Evolutionary conservation across 2,113 vertebrate genomes (phyloP).

Genomic region (Varanus salvator): DNA sequence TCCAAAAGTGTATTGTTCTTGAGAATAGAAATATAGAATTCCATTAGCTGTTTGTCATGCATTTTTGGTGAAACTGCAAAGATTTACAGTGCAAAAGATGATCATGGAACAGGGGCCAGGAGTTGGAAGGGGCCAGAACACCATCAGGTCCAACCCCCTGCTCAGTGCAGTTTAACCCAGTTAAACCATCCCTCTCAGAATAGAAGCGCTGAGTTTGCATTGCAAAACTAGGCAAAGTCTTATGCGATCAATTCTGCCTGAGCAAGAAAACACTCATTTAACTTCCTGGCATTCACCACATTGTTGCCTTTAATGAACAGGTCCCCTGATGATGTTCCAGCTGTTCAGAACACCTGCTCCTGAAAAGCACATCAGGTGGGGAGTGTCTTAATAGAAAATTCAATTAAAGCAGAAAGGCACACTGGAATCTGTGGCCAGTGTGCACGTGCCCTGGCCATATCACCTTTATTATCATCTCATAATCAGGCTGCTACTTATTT

Average conservation of each 20-base stretch:
- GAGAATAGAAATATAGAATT: background rate
- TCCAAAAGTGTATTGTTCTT: background rate
- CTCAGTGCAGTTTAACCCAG: no score
- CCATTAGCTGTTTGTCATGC: background rate
- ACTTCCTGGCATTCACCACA: background rate
- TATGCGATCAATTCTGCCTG: background rate
- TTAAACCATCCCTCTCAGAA: no score
- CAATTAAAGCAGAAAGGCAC: background rate
- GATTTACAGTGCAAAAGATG: background rate
- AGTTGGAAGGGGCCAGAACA: background rate
- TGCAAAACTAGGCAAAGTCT: background rate
- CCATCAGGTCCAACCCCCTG: no score
- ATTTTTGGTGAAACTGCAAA: background rate
- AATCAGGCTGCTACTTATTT: background rate
- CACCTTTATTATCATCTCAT: background rate
- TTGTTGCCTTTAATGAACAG: background rate
- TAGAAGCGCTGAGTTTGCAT: background rate
- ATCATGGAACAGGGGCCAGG: no score
- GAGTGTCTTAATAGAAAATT: background rate
- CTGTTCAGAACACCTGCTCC: conserved; percentile 4
- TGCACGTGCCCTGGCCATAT: background rate
- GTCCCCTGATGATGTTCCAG: background rate
- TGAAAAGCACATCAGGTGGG: background rate
- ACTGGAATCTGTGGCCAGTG: background rate
- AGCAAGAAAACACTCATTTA: background rate